phyloP scores from a whole-genome alignment of 2,888 invertebrate species.

The Limenitis camilla region DNA sequence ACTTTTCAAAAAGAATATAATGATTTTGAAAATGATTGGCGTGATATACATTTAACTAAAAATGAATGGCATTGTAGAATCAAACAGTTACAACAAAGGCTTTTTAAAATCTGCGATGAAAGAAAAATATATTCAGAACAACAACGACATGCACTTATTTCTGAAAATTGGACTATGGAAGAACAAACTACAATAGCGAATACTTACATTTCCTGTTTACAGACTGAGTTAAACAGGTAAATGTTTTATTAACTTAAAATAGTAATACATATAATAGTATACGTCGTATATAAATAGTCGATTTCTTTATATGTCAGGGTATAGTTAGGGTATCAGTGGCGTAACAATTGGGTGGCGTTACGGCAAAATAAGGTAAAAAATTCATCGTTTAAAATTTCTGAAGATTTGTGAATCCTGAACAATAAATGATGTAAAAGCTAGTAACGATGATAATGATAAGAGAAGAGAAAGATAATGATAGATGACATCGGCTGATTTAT shows the following conservation, averaged over 20 bases:
- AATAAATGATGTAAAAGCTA: too few species aligned
- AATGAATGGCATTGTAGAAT: conserved; percentile 77
- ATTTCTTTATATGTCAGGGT: too few species aligned
- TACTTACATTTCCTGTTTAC: conserved; percentile 72
- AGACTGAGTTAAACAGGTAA: conserved; percentile 77
- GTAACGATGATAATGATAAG: too few species aligned
- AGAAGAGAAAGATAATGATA: too few species aligned
- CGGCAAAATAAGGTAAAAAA: too few species aligned
- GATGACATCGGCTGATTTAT: too few species aligned
- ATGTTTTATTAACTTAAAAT: conserved; percentile 21
- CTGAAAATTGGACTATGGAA: conserved; percentile 73
- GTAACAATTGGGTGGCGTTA: too few species aligned
- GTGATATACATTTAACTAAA: conserved; percentile 73
- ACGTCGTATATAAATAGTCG: too few species aligned
- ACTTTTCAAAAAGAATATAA: conserved; percentile 77
- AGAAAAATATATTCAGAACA: conserved; percentile 71
- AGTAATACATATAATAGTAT: too few species aligned
- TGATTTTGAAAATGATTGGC: conserved; percentile 73
- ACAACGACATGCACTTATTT: conserved; percentile 66
- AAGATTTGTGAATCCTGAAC: too few species aligned
- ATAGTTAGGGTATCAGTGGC: too few species aligned
- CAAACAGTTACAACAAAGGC: conserved; percentile 61
- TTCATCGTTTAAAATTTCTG: too few species aligned
- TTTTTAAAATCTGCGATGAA: conserved; percentile 74
- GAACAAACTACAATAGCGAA: conserved; percentile 72